These are phyloP conservation scores for Verasper variegatus DNA, from an alignment of 2,113 vertebrate genomes.

Conservation along the genomic window DNA sequence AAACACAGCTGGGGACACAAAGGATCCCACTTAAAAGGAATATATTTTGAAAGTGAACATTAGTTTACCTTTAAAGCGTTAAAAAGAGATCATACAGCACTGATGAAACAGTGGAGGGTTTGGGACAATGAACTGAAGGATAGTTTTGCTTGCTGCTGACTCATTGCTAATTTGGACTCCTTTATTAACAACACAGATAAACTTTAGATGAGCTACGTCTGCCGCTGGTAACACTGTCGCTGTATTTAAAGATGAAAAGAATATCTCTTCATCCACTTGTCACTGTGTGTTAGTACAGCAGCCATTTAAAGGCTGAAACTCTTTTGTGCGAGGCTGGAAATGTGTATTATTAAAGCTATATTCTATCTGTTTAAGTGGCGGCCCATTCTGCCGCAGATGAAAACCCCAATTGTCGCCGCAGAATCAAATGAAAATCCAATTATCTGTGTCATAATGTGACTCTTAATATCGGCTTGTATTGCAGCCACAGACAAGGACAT, in stretches of 20 bases:
- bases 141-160: neutral
- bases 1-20: slow-evolving; percentile 12
- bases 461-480: slow-evolving; percentile 22
- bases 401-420: slow-evolving; percentile 34
- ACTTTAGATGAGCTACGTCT: neutral
- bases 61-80: slow-evolving; percentile 10
- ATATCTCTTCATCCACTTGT: neutral
- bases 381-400: slow-evolving; percentile 32
- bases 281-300: neutral
- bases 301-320: slow-evolving; percentile 10
- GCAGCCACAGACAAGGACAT: slow-evolving; percentile 37
- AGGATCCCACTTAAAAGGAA: slow-evolving; percentile 36
- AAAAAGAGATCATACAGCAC: slow-evolving; percentile 13
- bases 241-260: slow-evolving; percentile 3
- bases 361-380: slow-evolving; percentile 43
- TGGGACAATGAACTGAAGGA: slow-evolving; percentile 2
- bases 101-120: slow-evolving; percentile 11
- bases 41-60: slow-evolving; percentile 30
- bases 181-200: neutral
- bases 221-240: neutral
- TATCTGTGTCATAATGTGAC: slow-evolving; percentile 43
- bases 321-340: slow-evolving; percentile 8
- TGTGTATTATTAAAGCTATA: slow-evolving; percentile 35
- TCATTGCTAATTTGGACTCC: slow-evolving; percentile 6
- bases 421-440: slow-evolving; percentile 62